Conservation (phyloP, 2,797 vertebrate genomes). For the Leptoclinus maculatus region DNA sequence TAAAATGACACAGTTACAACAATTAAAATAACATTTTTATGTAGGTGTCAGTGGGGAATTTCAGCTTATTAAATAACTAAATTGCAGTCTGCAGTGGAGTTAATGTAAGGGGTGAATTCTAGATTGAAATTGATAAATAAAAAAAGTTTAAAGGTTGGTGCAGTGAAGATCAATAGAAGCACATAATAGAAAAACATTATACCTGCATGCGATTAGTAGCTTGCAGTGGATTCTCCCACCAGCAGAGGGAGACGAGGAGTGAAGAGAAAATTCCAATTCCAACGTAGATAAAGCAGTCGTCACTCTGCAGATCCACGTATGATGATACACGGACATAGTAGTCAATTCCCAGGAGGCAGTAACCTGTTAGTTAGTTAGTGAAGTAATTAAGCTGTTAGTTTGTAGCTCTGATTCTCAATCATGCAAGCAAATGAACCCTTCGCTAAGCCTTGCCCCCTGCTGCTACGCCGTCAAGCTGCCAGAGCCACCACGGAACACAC, state of each 20-base stretch:
- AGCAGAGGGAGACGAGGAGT: conserved; percentile 83
- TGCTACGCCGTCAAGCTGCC: no score
- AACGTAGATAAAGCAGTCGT: conserved; percentile 59
- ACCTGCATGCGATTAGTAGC: conserved; percentile 78
- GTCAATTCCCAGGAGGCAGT: conserved; percentile 78
- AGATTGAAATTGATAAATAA: neutral
- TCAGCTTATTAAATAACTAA: neutral
- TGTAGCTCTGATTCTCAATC: neutral
- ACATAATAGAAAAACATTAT: neutral
- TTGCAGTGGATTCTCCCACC: conserved; percentile 88
- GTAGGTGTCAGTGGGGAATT: neutral
- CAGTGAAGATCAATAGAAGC: neutral
- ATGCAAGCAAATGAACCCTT: neutral
- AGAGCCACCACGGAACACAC: no score
- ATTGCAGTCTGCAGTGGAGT: neutral
- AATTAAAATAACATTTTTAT: neutral
- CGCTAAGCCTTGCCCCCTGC: no score
- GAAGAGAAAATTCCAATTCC: conserved; percentile 79
- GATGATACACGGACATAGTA: conserved; percentile 77
- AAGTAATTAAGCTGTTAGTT: neutral
- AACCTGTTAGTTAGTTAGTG: conserved; percentile 69
- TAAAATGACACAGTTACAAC: neutral
- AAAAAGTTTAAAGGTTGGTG: neutral
- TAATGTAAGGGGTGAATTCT: neutral
- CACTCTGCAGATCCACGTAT: conserved; percentile 33